These are phyloP conservation scores for Platycnemis pennipes DNA, from an alignment of 2,888 invertebrate genomes.

Conservation along the genomic window DNA sequence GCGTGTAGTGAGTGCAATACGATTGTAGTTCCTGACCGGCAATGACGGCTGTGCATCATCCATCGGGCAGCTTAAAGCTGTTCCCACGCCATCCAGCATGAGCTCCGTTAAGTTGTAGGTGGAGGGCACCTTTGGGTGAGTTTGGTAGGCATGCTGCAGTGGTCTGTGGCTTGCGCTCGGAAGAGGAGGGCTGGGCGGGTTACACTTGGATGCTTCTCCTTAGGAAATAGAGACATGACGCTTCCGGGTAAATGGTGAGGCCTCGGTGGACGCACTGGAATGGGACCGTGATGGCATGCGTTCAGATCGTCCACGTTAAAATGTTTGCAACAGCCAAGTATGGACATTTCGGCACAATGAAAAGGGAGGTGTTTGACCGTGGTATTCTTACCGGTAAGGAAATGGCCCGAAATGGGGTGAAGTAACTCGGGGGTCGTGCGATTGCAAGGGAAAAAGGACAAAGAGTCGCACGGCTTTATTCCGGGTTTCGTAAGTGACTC, in stretches of 20 bases:
- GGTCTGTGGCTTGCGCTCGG: not conserved
- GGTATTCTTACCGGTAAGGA: not conserved
- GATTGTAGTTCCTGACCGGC: too few relatives aligned
- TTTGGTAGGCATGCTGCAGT: not conserved
- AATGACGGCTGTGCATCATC: too few relatives aligned
- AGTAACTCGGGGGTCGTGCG: not conserved
- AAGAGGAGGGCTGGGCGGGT: not conserved
- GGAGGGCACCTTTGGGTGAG: not conserved
- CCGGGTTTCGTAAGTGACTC: not conserved
- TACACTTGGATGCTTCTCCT: not conserved
- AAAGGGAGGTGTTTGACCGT: not conserved
- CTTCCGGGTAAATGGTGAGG: not conserved
- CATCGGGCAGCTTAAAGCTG: too few relatives aligned
- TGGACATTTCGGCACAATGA: not conserved
- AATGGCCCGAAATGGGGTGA: not conserved
- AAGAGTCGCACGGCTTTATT: not conserved
- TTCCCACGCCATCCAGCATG: too few relatives aligned
- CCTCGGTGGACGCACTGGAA: not conserved
- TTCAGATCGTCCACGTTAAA: not conserved
- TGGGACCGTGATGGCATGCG: not conserved
- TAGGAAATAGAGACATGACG: not conserved
- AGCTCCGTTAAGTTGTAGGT: too few relatives aligned
- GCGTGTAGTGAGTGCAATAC: too few relatives aligned
- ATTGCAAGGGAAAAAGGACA: not conserved
- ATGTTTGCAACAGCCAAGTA: not conserved